Evolutionary conservation across 2,113 vertebrate species (phyloP), one percentile per base, ranked within the genome.

Genomic region (Urocynchramus pylzowi): DNA sequence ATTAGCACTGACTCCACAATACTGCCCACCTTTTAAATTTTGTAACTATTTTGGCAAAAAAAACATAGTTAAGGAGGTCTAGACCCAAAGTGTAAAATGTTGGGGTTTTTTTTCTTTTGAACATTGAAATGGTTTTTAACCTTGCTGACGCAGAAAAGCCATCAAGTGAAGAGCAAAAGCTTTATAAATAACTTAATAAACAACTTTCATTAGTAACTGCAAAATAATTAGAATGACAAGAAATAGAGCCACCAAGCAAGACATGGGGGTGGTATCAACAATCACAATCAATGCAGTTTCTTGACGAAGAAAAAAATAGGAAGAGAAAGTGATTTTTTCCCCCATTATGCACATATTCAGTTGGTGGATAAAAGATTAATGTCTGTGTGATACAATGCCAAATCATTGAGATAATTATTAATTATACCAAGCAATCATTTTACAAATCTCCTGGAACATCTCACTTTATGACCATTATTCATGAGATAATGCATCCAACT

Each of bases 281-380:
- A 87, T 19, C 63, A 53, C 30, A 82, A 84, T 59, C n/a, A 94
- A 31, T 31, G 18, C 23, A 33, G 31, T 57, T 80, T 31, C 37
- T 77, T 14, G 31, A 44, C 11, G 41, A 35, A 47, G 60, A 74
- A 83, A 81, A 74, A 50, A 65, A 23, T 3, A 70, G 21, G 14
- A 26, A 86, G 45, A 45, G 44, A 45, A 17, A 56, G 37, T 17
- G 2, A 57, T 42, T 83, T 28, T 89, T 24, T 14, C 7, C 5
- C 47, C 54, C 14, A 49, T 17, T 24, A 79, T 0, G 2, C n/a
- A 41, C 14, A 44, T 44, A 63, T 33, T 84, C 17, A 54, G 15
- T n/a, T 78, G 41, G 22, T 74, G 57, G n/a, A 97, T 30, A 76
- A 70, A 88, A 86, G 68, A 92, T 53, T 75, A 68, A 96, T 77